Evolutionary conservation across 64 coral and sea anemone genomes (phyloP), one percentile per base, ranked within the genome.

Genomic region (Porites australiensis): DNA sequence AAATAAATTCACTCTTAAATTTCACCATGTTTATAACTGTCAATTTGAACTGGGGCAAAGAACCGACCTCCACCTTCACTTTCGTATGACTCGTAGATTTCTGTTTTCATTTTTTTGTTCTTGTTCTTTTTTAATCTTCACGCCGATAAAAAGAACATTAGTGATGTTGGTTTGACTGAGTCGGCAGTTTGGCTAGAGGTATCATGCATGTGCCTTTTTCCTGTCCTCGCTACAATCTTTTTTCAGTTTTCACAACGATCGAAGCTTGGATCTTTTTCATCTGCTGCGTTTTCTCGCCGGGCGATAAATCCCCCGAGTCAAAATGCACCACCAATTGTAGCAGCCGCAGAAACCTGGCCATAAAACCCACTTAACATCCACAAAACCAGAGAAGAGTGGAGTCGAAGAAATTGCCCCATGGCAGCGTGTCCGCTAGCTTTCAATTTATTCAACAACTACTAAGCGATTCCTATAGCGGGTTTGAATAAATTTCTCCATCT

Each of bases 271-370:
- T 11, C 6, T 9, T 4, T 48, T 84, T 46, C 63, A 69, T 63
- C 8, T 51, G 20, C 44, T 61, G 18, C 46, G n/a, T 22, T 67
- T 75, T 50, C 4, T 47, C 18, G 8, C 50, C 18, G 3, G 47
- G 15, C 75, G 50, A 68, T 6, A 49, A 69, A 76, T 19, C 46
- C 14, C 79, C 37, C 14, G 8, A 84, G 61, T 63, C 23, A 62
- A 57, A 81, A 43, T 60, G 13, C 78, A 43, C 45, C 81, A 69
- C 48, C 16, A 22, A 50, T 64, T 50, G 50, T 20, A 8, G n/a
- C 67, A 84, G 37, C 62, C 81, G 46, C 81, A 68, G 69, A 69
- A 51, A 20, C 62, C 46, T n/a, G 69, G 19, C 81, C 48, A 43
- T 74, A 11, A 21, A 44, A 74, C 8, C 19, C 50, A 20, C 50